Base-by-base conservation (phyloP, 35 echinoderm and acorn worm species). In the Hemicentrotus pulcherrimus region DNA sequence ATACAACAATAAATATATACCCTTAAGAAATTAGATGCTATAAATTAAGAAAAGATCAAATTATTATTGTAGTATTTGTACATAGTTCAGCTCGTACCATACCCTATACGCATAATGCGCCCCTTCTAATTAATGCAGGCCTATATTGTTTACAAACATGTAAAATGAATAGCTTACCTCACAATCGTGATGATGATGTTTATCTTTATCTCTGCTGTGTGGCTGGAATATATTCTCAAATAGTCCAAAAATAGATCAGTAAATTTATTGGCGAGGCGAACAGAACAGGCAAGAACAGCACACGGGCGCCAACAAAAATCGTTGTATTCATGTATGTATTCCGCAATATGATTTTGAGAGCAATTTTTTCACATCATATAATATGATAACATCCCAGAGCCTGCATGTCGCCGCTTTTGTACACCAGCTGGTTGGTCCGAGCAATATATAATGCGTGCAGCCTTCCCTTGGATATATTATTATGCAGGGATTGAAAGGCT, bases 161-260 rank as follows among this genome's bases (percentile, higher is more conserved):
- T 78, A 28, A 70, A 14, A 78, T 78, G 6, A n/a, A 78, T 28
- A 78, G 22, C 65, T 55, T 15, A 55, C 50, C 65, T 78, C 65
- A 78, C 65, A 22, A 6, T 16, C 16, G n/a, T n/a, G n/a, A n/a
- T 59, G 7, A 78, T 78, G 61, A 78, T 78, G 65, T 78, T 78
- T 78, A 78, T 55, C 9, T 85, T 2, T 86, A 86, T 90, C 32
- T 13, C 46, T 90, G 31, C 33, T 32, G 31, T 2, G 4, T 18
- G 88, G 24, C 32, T 47, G 10, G 88, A 33, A 45, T 45, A 90
- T 90, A 90, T 90, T 90, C 88, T 90, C 88, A 90, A 9, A 45
- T 90, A 90, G 32, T 90, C 88, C 88, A 47, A 90, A 90, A 45
- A 90, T 90, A 33, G 10, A 47, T 24, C 88, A 90, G 88, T 35